These are phyloP conservation scores for Chrysolina americana DNA, from an alignment of 2,888 invertebrate genomes.

Conservation along the genomic window DNA sequence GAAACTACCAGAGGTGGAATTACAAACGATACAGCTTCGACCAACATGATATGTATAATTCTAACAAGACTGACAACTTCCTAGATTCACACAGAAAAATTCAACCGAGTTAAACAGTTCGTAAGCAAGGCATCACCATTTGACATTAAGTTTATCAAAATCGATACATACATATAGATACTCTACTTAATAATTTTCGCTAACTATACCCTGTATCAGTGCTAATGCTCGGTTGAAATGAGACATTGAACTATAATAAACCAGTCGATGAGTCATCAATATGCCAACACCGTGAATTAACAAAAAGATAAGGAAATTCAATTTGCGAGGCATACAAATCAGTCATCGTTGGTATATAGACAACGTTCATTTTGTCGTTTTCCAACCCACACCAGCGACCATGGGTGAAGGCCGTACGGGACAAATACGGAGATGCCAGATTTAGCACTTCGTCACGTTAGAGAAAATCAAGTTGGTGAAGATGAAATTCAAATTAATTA, in stretches of 20 bases:
- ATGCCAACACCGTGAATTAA: constrained; percentile 39
- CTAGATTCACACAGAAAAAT: no score
- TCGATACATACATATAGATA: no score
- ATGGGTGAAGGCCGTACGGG: not conserved
- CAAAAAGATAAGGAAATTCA: constrained; percentile 39
- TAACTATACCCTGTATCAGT: not conserved
- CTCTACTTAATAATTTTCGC: not conserved
- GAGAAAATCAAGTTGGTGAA: not conserved
- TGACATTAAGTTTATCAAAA: no score
- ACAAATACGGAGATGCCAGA: constrained; percentile 9
- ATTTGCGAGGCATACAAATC: constrained; percentile 45
- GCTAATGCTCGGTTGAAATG: not conserved
- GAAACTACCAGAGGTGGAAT: no score
- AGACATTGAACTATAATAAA: constrained; percentile 32
- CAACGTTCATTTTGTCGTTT: constrained; percentile 23
- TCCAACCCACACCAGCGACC: constrained; percentile 35
- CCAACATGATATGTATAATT: no score
- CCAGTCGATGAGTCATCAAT: constrained; percentile 40
- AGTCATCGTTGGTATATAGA: constrained; percentile 39
- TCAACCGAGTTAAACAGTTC: no score
- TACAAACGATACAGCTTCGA: no score
- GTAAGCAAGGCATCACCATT: no score
- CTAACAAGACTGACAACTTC: no score
- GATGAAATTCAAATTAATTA: not conserved
- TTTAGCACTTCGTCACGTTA: not conserved